phyloP scores from a whole-genome alignment of 2,888 invertebrate species.

The Plemyria rubiginata region DNA sequence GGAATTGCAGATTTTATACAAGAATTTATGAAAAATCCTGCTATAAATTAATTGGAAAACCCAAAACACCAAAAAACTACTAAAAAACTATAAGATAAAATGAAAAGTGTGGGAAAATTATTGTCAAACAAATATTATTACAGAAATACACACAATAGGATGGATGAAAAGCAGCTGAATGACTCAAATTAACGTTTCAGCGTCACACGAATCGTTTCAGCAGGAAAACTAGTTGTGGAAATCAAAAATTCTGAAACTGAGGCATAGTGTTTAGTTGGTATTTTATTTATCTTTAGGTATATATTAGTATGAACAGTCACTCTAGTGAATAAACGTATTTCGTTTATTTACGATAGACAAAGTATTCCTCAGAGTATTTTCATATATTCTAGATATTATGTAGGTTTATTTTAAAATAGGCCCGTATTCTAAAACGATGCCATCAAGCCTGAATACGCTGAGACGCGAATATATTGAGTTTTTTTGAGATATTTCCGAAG shows the following conservation, averaged over 20 bases:
- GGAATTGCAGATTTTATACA: not conserved
- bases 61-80: not conserved
- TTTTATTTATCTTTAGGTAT: not conserved
- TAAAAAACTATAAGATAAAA: not conserved
- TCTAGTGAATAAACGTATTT: no score
- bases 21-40: not conserved
- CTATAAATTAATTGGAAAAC: not conserved
- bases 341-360: no score
- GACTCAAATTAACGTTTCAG: not conserved
- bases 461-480: no score
- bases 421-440: no score
- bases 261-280: no score
- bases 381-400: no score
- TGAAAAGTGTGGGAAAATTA: not conserved
- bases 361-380: no score
- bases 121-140: slow-evolving; percentile 1
- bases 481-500: no score
- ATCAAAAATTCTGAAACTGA: not conserved
- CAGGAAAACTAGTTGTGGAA: not conserved
- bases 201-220: slow-evolving; percentile 20
- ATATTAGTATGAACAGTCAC: no score
- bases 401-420: no score
- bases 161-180: slow-evolving; percentile 15
- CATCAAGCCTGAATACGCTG: no score
- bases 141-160: slow-evolving; percentile 10